Conservation (phyloP, 2,113 vertebrate genomes). For the Phrynosoma platyrhinos region DNA sequence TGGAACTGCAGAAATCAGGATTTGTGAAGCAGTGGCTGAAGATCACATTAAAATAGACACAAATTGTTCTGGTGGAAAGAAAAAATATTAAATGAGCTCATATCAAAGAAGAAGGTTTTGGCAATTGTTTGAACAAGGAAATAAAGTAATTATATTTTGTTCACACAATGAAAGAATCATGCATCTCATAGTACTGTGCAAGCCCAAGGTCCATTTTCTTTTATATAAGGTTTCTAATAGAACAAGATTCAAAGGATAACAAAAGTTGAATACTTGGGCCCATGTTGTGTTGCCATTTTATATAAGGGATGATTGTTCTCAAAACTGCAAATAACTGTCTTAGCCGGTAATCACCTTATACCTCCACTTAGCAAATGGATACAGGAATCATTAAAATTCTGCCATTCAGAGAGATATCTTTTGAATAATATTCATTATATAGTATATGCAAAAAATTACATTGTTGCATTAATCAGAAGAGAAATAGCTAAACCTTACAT, state of each 20-base stretch:
- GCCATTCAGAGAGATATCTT: conserved; percentile 68
- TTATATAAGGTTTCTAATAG: neutral
- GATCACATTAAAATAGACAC: conserved; percentile 65
- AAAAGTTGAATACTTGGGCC: neutral
- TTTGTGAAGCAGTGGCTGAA: conserved; percentile 39
- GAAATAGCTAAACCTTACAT: conserved; percentile 68
- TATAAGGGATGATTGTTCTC: conserved; percentile 66
- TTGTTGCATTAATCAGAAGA: conserved; percentile 61
- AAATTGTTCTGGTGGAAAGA: conserved; percentile 60
- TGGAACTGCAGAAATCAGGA: conserved; percentile 9
- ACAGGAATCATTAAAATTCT: conserved; percentile 66
- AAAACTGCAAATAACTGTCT: conserved; percentile 59
- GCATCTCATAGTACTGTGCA: neutral
- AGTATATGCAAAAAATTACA: conserved; percentile 60
- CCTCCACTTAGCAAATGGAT: conserved; percentile 70
- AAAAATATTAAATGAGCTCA: conserved; percentile 63
- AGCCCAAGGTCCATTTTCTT: neutral
- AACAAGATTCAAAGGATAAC: neutral
- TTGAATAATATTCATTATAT: conserved; percentile 63
- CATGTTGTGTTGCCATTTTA: conserved; percentile 68
- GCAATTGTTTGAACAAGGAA: conserved; percentile 71
- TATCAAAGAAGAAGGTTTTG: conserved; percentile 71
- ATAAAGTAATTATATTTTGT: conserved; percentile 71
- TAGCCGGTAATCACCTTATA: conserved; percentile 72
- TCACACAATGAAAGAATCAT: conserved; percentile 68